Conservation (phyloP, 2,113 vertebrate genomes). For the Tyrannus savana region DNA sequence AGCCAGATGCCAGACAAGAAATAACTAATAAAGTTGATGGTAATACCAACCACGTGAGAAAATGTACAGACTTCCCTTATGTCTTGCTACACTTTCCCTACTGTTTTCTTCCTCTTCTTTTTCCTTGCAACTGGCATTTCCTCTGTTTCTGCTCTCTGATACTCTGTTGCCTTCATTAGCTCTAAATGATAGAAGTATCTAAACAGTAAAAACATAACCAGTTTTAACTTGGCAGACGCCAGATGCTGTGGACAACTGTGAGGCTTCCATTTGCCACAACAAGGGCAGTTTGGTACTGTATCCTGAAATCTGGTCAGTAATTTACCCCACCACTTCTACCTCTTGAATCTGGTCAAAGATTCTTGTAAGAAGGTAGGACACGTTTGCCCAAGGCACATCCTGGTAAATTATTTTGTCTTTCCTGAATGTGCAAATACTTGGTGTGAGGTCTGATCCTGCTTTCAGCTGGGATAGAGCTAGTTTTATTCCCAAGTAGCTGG, state of each 20-base stretch:
- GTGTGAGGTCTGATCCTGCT: not conserved
- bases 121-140: not conserved
- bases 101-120: not conserved
- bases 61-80: not conserved
- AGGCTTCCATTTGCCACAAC: not conserved
- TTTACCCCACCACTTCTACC: not conserved
- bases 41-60: not conserved
- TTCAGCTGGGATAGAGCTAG: not conserved
- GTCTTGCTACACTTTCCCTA: not conserved
- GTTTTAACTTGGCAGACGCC: not conserved
- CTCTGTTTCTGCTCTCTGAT: not conserved
- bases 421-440: not conserved
- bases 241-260: not conserved
- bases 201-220: not conserved
- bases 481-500: not conserved
- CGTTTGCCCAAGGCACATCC: not conserved
- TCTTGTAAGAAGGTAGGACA: not conserved
- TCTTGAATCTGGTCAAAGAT: not conserved
- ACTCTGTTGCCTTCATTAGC: not conserved
- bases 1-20: not conserved
- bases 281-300: not conserved
- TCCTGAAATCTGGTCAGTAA: not conserved
- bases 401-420: not conserved
- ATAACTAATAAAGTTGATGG: not conserved
- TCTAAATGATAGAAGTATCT: not conserved